Conservation (phyloP, 1,140 invertebrate genomes). For the Zophobas atratus region DNA sequence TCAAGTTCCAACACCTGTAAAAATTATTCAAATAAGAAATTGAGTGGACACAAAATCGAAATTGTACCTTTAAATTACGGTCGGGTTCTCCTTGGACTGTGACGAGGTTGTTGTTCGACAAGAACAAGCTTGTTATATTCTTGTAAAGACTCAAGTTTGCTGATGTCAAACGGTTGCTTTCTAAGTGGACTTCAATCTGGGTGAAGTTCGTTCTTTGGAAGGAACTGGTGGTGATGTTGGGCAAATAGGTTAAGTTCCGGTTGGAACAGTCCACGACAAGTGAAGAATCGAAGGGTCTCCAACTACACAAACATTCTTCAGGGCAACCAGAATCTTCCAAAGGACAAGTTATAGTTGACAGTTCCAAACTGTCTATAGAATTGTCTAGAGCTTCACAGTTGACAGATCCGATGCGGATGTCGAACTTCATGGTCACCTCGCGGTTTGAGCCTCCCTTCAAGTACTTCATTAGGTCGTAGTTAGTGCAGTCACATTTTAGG, state of each 20-base stretch:
- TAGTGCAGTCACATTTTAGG: not conserved
- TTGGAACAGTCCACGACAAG: not conserved
- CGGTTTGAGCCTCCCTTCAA: not conserved
- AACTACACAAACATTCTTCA: not conserved
- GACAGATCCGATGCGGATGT: not conserved
- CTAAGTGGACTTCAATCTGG: not conserved
- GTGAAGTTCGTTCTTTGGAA: conserved; percentile 2
- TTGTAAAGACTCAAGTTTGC: not conserved
- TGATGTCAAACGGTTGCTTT: not conserved
- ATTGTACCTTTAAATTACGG: too few species aligned
- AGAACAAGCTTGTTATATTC: not conserved
- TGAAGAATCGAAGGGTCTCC: conserved; percentile 2
- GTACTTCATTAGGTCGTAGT: not conserved
- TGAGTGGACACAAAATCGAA: too few species aligned
- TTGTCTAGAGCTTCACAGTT: not conserved
- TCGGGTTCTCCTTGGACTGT: too few species aligned
- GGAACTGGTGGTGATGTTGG: not conserved
- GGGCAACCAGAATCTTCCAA: not conserved
- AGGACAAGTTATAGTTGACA: not conserved
- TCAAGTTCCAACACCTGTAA: not conserved
- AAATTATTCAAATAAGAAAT: not conserved
- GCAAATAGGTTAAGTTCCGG: not conserved
- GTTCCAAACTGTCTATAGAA: not conserved
- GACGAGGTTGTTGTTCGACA: not conserved
- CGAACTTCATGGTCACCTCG: too few species aligned